A percentile compares a stretch with the other conserved stretches of the same genome.
phyloP scores from a whole-genome alignment of 2,797 vertebrate species.

The Paramormyrops hopkinsi region DNA sequence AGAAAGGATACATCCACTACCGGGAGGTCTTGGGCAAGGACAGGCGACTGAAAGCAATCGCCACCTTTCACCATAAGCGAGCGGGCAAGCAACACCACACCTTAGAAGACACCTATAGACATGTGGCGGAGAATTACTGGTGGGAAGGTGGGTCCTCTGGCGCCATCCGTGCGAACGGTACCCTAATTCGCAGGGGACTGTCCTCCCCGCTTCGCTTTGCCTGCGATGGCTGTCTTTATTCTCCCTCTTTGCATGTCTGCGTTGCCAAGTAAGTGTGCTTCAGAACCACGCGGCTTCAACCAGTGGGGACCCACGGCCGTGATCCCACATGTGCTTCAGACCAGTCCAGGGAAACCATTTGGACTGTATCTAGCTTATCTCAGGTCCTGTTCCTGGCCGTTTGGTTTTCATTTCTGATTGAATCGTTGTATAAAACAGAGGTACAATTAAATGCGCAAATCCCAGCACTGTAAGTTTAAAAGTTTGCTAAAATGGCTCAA shows the following conservation, averaged over 20 bases:
- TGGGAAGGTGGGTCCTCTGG: constrained; percentile 63
- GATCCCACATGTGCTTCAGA: background rate
- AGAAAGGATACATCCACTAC: constrained; percentile 66
- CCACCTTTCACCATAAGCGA: constrained; percentile 60
- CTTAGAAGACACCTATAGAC: constrained; percentile 72
- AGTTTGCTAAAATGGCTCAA: background rate
- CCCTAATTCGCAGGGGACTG: background rate
- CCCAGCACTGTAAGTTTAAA: background rate
- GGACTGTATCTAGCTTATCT: background rate
- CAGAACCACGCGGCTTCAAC: background rate
- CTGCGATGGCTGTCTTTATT: background rate
- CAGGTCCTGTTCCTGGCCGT: background rate
- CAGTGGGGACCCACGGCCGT: background rate
- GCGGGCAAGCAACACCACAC: constrained; percentile 59
- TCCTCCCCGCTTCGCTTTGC: background rate
- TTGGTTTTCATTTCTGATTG: background rate
- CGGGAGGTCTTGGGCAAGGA: constrained; percentile 67
- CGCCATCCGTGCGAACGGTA: background rate
- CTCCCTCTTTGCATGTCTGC: background rate
- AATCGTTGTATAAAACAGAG: background rate
- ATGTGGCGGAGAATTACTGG: constrained; percentile 77
- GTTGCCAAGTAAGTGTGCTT: background rate
- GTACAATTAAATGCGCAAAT: background rate
- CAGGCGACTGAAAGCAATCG: constrained; percentile 56
- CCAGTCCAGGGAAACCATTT: background rate